Base-by-base conservation (phyloP, 2,113 vertebrate genomes). In the Brachypodius melanocephalos region DNA sequence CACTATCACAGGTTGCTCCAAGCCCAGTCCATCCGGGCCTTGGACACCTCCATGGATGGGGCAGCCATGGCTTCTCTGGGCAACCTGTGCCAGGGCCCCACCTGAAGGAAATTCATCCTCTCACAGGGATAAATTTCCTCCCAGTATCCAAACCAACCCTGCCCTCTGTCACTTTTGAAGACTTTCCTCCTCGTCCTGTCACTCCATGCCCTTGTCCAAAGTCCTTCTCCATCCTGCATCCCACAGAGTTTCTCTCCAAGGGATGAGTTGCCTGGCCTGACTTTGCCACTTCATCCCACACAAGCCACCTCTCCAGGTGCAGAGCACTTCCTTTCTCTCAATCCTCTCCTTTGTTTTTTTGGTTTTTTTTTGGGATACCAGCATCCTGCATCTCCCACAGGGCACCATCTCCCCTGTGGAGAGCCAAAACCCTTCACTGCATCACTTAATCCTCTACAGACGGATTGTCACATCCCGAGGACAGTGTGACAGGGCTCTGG, bases 391-490 rank as follows among this genome's bases (percentile, higher is more conserved):
- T 19, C n/a, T 40, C 51, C 86, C 6, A 29, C 11, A 48, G 38
- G 34, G 21, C 45, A 68, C 29, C 49, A 31, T 15, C 57, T 52
- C 12, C 43, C 9, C 48, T 2, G 5, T 1, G 25, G 19, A 34
- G 34, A 67, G 34, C 8, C 69, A 57, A 66, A 55, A 1, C 20
- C n/a, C 34, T n/a, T 72, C 42, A 18, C 2, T 0, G 0, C 14
- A 1, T 8, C 2, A 10, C 45, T 84, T 51, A 2, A 11, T 24
- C 58, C 62, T 4, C 3, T 6, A 5, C 17, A 24, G 42, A 21
- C 2, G 0, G 3, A 48, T 4, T 5, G 1, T 10, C 28, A 4
- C 51, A 12, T 8, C n/a, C 12, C 1, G 2, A 43, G 52, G 59
- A 45, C 34, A 10, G n/a, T 1, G 9, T 2, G 65, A 22, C 76